These are phyloP conservation scores for Parauchenoglanis punctatus DNA, from an alignment of 2,797 vertebrate species.

Conservation along the genomic window DNA sequence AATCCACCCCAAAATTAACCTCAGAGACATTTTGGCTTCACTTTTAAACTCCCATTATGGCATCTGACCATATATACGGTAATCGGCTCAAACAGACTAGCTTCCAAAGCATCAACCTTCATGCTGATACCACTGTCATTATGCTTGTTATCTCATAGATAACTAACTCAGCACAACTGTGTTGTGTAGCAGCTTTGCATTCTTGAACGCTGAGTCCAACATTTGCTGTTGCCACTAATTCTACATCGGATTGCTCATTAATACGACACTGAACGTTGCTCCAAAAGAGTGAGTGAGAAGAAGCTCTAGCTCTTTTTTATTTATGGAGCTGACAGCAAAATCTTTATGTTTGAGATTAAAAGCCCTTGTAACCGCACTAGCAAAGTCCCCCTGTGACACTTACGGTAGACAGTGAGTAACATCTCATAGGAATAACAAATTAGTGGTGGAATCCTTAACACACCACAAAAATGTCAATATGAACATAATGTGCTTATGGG, in stretches of 20 bases:
- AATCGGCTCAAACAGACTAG: neutral
- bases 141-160: neutral
- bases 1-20: neutral
- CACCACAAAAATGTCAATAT: neutral
- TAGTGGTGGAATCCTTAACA: neutral
- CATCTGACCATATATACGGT: neutral
- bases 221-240: neutral
- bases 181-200: neutral
- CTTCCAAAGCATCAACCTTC: neutral
- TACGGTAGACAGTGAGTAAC: neutral
- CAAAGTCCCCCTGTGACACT: neutral
- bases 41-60: neutral
- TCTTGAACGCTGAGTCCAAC: neutral
- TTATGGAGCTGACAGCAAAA: neutral
- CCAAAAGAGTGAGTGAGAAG: neutral
- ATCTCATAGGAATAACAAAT: neutral
- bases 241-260: neutral
- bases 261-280: neutral
- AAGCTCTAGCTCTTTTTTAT: neutral
- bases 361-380: neutral
- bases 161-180: neutral
- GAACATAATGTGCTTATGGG: neutral
- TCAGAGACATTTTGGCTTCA: neutral
- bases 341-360: neutral
- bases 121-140: neutral